Base-by-base conservation (phyloP, 2,113 vertebrate genomes). In the Cathartes aura region DNA sequence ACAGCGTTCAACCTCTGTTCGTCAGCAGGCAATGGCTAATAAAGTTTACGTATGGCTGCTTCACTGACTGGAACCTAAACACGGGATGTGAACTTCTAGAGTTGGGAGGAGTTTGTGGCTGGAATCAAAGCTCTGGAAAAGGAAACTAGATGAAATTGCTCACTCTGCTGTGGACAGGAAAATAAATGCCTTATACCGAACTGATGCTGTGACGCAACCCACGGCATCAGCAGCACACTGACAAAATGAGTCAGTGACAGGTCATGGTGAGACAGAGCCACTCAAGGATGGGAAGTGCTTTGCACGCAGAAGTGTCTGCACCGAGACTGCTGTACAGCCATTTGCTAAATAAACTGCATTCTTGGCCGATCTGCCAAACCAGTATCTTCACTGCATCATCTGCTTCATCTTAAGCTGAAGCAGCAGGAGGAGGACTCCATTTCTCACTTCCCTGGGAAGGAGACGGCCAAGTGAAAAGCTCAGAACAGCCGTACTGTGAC, bases 401-500 rank as follows among this genome's bases (percentile, higher is more conserved):
- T 38, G 58, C 86, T 56, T 66, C 42, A 86, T 20, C 75, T 60
- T 38, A 19, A 43, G 76, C 63, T 27, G 63, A 23, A 53, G 75
- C 75, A 82, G 63, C 30, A 40, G 42, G 8, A 76, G 34, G 5
- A 10, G 21, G 45, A 68, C 68, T 11, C 52, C 18, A 0, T 16
- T 34, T 70, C 64, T n/a, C 45, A 5, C 47, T 18, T 22, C 17
- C 64, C 29, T 21, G 23, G 42, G 29, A 52, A 56, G 75, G 55
- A 29, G 73, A 36, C 1, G 26, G 38, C 59, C 29, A 15, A 74
- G 42, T 5, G 17, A 16, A 52, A 27, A 23, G 56, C 74, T 60
- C 38, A 3, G 5, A 7, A 12, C 12, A 3, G 8, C 3, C 4
- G 0, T 1, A 2, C 34, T 2, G 34, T 21, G 53, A 40, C 59